phyloP scores from a whole-genome alignment of 2,797 vertebrate genomes.

The Melanotaenia parkinsoni region DNA sequence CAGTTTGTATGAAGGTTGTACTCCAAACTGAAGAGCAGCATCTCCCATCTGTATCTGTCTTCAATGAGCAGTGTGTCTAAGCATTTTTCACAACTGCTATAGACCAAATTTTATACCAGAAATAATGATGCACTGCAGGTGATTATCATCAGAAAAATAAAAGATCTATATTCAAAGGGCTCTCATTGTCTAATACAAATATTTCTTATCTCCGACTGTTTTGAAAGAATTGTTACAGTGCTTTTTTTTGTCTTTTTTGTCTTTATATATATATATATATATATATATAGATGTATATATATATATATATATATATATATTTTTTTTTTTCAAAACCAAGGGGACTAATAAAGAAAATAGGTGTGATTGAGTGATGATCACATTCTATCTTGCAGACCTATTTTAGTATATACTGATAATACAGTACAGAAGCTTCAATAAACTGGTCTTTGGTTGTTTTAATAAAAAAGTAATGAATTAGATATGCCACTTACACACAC shows the following conservation, averaged over 20 bases:
- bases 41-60: conserved; percentile 15
- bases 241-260: not conserved
- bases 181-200: not conserved
- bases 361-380: rapidly evolving
- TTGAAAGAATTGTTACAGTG: not conserved
- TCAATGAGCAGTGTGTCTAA: conserved; percentile 28
- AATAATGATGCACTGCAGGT: not conserved
- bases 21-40: conserved; percentile 18
- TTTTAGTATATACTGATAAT: not conserved
- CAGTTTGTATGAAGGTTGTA: conserved; percentile 33
- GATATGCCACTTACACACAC: not conserved
- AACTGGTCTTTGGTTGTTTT: not conserved
- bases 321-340: too few relatives aligned
- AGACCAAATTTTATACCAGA: not conserved
- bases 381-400: rapidly evolving
- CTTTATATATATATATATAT: not conserved
- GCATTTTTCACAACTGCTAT: not conserved
- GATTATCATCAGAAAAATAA: not conserved
- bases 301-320: not conserved
- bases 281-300: too few relatives aligned
- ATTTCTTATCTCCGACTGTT: not conserved
- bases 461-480: not conserved
- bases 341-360: not conserved
- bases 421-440: not conserved
- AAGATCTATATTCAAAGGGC: not conserved